Evolutionary conservation across 2,888 invertebrate genomes (phyloP).

Genomic region (Morpho deidamia): DNA sequence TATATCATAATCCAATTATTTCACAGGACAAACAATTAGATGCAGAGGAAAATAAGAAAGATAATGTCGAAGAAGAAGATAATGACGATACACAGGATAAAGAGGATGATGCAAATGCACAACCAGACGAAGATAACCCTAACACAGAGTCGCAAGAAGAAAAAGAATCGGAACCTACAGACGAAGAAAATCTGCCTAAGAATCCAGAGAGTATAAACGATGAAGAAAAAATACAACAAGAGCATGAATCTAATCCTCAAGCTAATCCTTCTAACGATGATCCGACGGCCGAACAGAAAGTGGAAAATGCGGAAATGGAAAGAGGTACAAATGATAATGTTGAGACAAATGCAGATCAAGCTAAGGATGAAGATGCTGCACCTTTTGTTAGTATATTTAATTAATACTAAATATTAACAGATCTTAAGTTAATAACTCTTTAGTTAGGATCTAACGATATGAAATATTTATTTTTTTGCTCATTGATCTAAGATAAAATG

Average conservation of each 20-base stretch:
- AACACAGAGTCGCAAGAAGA: slow-evolving; percentile 37
- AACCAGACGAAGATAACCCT: slow-evolving; percentile 40
- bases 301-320: slow-evolving; percentile 70
- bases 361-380: slow-evolving; percentile 60
- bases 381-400: slow-evolving; percentile 51
- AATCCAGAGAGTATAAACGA: slow-evolving; percentile 62
- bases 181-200: slow-evolving; percentile 54
- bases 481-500: too few relatives aligned
- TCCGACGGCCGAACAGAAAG: slow-evolving; percentile 64
- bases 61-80: slow-evolving; percentile 60
- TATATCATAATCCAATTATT: neutral
- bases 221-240: slow-evolving; percentile 60
- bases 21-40: slow-evolving; percentile 9
- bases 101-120: slow-evolving; percentile 43
- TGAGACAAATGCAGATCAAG: slow-evolving; percentile 65
- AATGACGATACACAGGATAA: slow-evolving; percentile 28
- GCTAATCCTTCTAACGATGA: slow-evolving; percentile 71
- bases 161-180: slow-evolving; percentile 25
- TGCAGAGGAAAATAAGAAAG: slow-evolving; percentile 62
- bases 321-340: slow-evolving; percentile 69
- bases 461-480: too few relatives aligned
- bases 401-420: neutral
- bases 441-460: too few relatives aligned
- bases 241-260: slow-evolving; percentile 69
- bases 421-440: too few relatives aligned